Evolutionary conservation across 1,140 invertebrate genomes (phyloP), one percentile per base, ranked within the genome.

Genomic region (Hirudo medicinalis): DNA sequence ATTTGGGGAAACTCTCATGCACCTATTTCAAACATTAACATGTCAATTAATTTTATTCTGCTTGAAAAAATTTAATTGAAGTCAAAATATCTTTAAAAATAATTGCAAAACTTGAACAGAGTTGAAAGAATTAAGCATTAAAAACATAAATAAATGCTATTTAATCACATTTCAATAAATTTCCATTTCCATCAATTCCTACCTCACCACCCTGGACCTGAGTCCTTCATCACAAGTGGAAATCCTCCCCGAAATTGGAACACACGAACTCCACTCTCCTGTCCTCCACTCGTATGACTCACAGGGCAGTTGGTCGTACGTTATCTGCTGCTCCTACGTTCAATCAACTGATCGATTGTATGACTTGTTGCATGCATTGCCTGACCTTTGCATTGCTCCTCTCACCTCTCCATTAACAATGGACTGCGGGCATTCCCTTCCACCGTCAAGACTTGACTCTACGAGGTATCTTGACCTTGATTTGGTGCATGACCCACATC

Each of bases 361-460:
- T 63, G 22, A 4, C 19, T 63, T 63, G 22, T 63, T 15, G 29
- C 17, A 13, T 63, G 22, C 32, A 6, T 36, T 36, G 29, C 8
- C 4, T 19, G 11, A 32, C 11, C 9, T 9, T 15, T 63, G 22
- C 2, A 63, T 63, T 63, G 22, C 11, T 20, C 0, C 2, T 32
- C 57, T 13, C 17, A 63, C 57, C 57, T 25, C 57, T 63, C 57
- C 57, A n/a, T 63, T 32, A 20, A 63, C 57, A 25, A 63, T 11
- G 11, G 22, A 22, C 57, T 63, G 22, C 2, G 72, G 72, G 25
- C 72, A 73, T 15, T 63, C 69, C 40, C 72, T 71, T 22, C 72
- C 72, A 20, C 72, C 72, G 49, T 73, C 72, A 22, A 73, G 72
- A 32, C 54, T 71, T 29, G 68, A 36, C 57, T 73, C 72, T 22